A percentile compares a stretch with the other conserved stretches of the same genome.
These are phyloP conservation scores for Carduelis carduelis DNA, from an alignment of 2,797 vertebrate species.

Conservation along the genomic window DNA sequence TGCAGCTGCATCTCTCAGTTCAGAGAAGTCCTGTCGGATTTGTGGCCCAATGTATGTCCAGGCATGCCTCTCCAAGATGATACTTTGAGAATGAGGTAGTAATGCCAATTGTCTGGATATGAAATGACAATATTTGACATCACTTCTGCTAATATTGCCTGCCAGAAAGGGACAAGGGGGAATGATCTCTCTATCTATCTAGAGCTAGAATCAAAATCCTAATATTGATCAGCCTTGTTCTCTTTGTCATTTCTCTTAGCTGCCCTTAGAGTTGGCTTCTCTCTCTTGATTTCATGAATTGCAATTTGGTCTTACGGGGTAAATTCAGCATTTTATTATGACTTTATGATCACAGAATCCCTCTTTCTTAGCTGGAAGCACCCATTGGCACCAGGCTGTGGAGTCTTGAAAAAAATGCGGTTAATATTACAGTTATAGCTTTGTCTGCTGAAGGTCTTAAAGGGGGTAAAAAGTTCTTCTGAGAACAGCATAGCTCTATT, in stretches of 20 bases:
- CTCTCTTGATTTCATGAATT: neutral
- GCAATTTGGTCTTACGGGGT: neutral
- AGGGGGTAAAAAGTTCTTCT: neutral
- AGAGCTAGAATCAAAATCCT: constrained; percentile 27
- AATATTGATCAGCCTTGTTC: constrained; percentile 5
- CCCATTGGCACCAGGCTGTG: neutral
- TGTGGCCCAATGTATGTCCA: constrained; percentile 11
- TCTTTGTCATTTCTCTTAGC: neutral
- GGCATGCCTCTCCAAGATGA: neutral
- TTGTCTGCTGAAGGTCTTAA: neutral
- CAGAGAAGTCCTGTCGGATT: neutral
- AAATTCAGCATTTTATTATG: neutral
- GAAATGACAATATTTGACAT: constrained; percentile 64
- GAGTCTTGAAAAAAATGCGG: neutral
- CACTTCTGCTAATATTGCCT: constrained; percentile 44
- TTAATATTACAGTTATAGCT: neutral
- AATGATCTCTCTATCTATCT: constrained; percentile 36
- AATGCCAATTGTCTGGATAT: constrained; percentile 8
- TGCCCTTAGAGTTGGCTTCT: neutral
- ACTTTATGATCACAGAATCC: neutral
- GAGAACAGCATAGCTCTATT: constrained; percentile 13
- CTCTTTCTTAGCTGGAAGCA: neutral
- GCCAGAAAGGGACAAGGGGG: constrained; percentile 24
- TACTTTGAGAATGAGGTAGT: neutral
- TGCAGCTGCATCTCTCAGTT: neutral